Evolutionary conservation across 2,888 invertebrate genomes (phyloP).

Genomic region (Chrysolina americana): DNA sequence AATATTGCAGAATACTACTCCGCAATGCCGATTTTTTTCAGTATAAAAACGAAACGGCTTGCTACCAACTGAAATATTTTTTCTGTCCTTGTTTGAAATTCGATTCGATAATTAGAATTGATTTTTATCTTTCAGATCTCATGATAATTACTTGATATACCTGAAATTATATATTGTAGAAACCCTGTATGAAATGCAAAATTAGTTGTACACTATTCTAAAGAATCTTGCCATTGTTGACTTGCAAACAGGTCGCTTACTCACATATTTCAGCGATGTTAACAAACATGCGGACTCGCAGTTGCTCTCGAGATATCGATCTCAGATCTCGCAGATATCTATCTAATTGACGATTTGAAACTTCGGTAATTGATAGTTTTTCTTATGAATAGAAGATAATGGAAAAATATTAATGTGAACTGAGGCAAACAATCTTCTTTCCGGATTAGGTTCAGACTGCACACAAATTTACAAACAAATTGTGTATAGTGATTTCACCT

Average conservation of each 20-base stretch:
- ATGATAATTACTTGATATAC: too few relatives aligned
- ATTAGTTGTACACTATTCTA: not conserved
- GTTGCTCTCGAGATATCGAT: conserved; percentile 62
- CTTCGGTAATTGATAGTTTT: conserved; percentile 52
- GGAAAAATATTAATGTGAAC: conserved; percentile 45
- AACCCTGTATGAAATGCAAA: not conserved
- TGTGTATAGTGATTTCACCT: conserved; percentile 51
- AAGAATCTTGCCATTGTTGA: conserved; percentile 13
- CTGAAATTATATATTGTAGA: too few relatives aligned
- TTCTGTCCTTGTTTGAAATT: too few relatives aligned
- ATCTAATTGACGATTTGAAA: conserved; percentile 64
- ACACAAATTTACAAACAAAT: conserved; percentile 64
- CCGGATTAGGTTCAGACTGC: conserved; percentile 40
- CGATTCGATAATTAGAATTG: too few relatives aligned
- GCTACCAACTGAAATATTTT: too few relatives aligned
- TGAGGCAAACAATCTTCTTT: conserved; percentile 32
- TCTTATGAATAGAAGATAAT: conserved; percentile 46
- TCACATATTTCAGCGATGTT: conserved; percentile 47
- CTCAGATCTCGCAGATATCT: conserved; percentile 64
- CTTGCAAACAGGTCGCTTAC: not conserved
- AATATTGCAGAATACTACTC: too few relatives aligned
- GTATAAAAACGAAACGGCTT: too few relatives aligned
- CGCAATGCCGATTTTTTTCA: too few relatives aligned
- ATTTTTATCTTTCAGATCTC: too few relatives aligned
- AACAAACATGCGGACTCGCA: conserved; percentile 58